Conservation (phyloP, 1,140 invertebrate genomes). For the Drosophila rhopaloa region DNA sequence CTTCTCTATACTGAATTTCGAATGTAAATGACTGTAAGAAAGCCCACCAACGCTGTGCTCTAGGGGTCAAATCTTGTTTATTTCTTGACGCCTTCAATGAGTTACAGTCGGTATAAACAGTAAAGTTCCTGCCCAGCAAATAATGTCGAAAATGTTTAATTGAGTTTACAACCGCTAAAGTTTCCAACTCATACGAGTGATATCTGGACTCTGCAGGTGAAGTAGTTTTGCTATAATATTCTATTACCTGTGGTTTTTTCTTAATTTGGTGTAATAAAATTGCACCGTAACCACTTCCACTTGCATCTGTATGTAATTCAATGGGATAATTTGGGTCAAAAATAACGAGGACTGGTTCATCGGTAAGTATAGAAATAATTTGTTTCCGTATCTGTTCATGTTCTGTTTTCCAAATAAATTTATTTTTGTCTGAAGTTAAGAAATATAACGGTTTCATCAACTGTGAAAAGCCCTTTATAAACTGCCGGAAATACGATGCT, state of each 20-base stretch:
- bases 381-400: too few relatives aligned
- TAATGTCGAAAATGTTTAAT: slow-evolving; percentile 20
- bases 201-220: too few relatives aligned
- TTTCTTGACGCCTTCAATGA: slow-evolving; percentile 25
- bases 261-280: too few relatives aligned
- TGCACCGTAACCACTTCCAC: neutral
- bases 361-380: too few relatives aligned
- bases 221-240: too few relatives aligned
- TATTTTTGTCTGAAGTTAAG: too few relatives aligned
- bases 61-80: slow-evolving; percentile 5
- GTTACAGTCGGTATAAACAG: slow-evolving; percentile 44
- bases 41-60: too few relatives aligned
- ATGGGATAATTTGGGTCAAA: neutral
- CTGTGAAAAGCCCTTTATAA: neutral
- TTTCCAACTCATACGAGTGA: too few relatives aligned
- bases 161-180: too few relatives aligned
- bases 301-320: neutral
- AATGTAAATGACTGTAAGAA: slow-evolving; percentile 17
- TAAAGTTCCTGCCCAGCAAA: slow-evolving; percentile 53
- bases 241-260: too few relatives aligned
- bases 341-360: too few relatives aligned
- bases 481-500: slow-evolving; percentile 4
- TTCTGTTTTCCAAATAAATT: too few relatives aligned
- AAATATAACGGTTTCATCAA: slow-evolving; percentile 9
- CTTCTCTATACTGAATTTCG: slow-evolving; percentile 30